Conservation (phyloP, 2,888 invertebrate species). For the Eupithecia subumbrata region DNA sequence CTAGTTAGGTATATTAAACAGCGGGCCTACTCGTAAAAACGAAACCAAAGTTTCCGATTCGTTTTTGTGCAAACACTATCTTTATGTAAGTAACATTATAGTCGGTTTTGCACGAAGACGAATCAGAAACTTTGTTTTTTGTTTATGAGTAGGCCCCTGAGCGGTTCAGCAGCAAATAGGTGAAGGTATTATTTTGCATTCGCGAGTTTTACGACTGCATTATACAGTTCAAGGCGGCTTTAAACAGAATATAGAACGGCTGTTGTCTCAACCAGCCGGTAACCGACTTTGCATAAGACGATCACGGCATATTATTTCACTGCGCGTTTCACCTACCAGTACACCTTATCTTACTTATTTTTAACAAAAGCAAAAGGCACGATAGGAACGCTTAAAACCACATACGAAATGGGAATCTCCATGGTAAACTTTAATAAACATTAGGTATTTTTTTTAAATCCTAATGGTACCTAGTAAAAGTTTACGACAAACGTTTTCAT, state of each 20-base stretch:
- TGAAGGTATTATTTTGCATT: conserved; percentile 38
- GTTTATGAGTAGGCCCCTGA: too few relatives aligned
- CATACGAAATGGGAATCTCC: not conserved
- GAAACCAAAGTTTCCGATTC: too few relatives aligned
- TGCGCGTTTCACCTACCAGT: not conserved
- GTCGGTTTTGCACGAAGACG: too few relatives aligned
- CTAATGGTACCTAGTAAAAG: conserved; percentile 13
- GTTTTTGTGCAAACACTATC: too few relatives aligned
- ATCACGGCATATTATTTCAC: not conserved
- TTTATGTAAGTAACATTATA: too few relatives aligned
- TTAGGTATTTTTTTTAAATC: conserved; percentile 13
- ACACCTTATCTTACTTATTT: not conserved
- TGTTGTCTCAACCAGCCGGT: conserved; percentile 11
- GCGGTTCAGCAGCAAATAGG: conserved; percentile 37
- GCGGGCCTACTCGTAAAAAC: too few relatives aligned
- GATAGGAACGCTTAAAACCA: not conserved
- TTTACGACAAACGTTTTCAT: conserved; percentile 22
- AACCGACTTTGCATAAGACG: conserved; percentile 9
- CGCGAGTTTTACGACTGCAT: conserved; percentile 28
- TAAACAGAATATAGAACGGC: conserved; percentile 30
- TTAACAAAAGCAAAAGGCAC: not conserved
- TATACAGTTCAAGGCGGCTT: conserved; percentile 38
- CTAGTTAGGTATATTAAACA: conserved; percentile 18
- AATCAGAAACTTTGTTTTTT: too few relatives aligned
- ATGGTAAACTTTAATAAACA: conserved; percentile 3